Evolutionary conservation across 2,797 vertebrate genomes (phyloP).

Genomic region (Adrianichthys oophorus): DNA sequence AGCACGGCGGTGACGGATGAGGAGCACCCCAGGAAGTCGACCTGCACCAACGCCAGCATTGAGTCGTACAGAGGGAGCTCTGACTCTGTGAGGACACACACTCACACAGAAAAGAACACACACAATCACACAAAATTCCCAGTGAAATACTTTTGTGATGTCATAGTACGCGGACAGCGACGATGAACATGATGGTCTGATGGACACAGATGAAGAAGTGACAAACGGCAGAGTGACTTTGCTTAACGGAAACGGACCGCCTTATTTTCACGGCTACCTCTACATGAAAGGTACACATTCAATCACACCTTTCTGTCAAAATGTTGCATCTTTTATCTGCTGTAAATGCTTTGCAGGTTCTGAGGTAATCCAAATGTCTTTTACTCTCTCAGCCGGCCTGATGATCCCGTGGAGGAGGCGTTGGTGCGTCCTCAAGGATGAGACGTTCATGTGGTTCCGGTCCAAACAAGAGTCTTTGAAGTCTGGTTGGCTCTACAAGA

Average conservation of each 20-base stretch:
- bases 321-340: too few species aligned
- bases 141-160: conserved; percentile 23
- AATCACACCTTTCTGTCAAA: too few species aligned
- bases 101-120: conserved; percentile 64
- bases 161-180: conserved; percentile 90
- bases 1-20: conserved; percentile 76
- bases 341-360: background rate
- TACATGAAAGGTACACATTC: conserved; percentile 88
- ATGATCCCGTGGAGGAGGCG: conserved; percentile 92
- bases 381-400: conserved; percentile 79
- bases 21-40: conserved; percentile 83
- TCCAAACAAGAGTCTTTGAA: conserved; percentile 94
- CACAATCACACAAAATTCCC: too few species aligned
- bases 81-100: conserved; percentile 85
- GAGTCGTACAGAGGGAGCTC: conserved; percentile 89
- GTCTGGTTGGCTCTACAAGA: conserved; percentile 93
- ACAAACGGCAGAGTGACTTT: conserved; percentile 83
- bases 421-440: conserved; percentile 93
- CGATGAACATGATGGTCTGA: conserved; percentile 88
- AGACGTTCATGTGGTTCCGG: conserved; percentile 96
- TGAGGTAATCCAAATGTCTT: background rate
- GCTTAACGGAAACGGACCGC: conserved; percentile 86
- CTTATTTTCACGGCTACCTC: conserved; percentile 94
- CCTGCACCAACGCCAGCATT: conserved; percentile 83
- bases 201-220: conserved; percentile 92